Conservation (phyloP, 2,888 invertebrate genomes). For the Disparrhopalites patrizii region DNA sequence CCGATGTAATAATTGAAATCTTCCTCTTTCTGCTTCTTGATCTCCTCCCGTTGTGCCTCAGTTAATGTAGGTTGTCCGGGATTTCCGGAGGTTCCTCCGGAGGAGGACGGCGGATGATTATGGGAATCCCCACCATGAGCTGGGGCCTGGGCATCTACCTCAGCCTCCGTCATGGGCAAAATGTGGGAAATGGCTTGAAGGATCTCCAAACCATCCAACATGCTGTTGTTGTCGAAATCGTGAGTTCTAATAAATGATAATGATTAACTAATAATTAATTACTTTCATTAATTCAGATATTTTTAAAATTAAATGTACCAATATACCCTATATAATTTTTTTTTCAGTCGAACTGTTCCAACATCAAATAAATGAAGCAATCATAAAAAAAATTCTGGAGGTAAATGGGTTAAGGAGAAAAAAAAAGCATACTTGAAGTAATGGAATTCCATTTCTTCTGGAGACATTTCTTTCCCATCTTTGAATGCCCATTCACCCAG, state of each 20-base stretch:
- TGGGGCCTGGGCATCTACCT: constrained; percentile 50
- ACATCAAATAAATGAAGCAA: too few species aligned
- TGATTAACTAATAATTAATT: not conserved
- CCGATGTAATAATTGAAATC: constrained; percentile 55
- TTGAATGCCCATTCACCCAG: constrained; percentile 62
- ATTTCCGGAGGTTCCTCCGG: constrained; percentile 26
- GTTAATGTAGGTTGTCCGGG: constrained; percentile 23
- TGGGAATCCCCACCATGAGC: not conserved
- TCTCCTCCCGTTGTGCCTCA: constrained; percentile 46
- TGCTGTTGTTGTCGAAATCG: constrained; percentile 83
- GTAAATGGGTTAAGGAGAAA: too few species aligned
- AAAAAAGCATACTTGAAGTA: constrained; percentile 74
- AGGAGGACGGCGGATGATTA: not conserved
- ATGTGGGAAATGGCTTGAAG: constrained; percentile 76
- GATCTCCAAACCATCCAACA: constrained; percentile 84
- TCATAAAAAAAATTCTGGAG: too few species aligned
- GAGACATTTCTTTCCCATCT: constrained; percentile 67
- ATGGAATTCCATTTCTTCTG: constrained; percentile 79
- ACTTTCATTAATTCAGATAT: not conserved
- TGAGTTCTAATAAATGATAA: constrained; percentile 59
- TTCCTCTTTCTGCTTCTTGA: constrained; percentile 53
- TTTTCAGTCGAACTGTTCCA: too few species aligned
- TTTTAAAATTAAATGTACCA: not conserved
- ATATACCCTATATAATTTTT: constrained; percentile 16
- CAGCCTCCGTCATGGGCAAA: constrained; percentile 60